Conservation (phyloP, 35 echinoderm and acorn worm species). For the Anneissia japonica region DNA sequence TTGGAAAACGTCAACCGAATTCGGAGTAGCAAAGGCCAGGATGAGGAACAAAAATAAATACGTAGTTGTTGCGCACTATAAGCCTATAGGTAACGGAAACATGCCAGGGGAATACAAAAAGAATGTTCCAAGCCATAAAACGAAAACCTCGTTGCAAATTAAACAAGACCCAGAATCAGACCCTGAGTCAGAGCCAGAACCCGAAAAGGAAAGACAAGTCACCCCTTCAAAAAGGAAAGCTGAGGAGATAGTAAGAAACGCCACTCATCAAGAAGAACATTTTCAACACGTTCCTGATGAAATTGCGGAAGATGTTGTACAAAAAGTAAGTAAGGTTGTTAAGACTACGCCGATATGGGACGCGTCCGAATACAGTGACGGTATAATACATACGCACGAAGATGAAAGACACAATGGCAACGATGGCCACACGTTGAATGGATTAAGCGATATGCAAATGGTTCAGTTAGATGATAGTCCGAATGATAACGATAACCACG, state of each 20-base stretch:
- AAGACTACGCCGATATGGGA: neutral
- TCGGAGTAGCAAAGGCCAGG: slow-evolving; percentile 64
- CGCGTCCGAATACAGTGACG: neutral
- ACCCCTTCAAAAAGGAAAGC: neutral
- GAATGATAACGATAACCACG: neutral
- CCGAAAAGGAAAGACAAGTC: neutral
- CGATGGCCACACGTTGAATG: neutral
- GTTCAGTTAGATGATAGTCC: neutral
- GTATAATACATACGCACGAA: neutral
- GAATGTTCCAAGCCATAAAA: slow-evolving; percentile 25
- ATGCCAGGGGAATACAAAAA: slow-evolving; percentile 67
- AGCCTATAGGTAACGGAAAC: slow-evolving; percentile 67
- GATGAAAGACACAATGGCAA: neutral
- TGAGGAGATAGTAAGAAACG: neutral
- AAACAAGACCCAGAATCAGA: neutral
- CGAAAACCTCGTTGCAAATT: neutral
- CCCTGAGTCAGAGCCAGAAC: neutral
- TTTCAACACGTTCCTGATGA: neutral
- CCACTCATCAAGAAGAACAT: neutral
- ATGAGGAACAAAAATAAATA: slow-evolving; percentile 52
- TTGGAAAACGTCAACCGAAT: slow-evolving; percentile 65
- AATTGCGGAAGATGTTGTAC: neutral
- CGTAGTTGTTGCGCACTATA: slow-evolving; percentile 78
- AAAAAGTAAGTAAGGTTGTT: neutral
- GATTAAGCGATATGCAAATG: neutral